These are phyloP conservation scores for Sarcophaga bullata DNA, from an alignment of 1,140 invertebrate genomes.

Conservation along the genomic window DNA sequence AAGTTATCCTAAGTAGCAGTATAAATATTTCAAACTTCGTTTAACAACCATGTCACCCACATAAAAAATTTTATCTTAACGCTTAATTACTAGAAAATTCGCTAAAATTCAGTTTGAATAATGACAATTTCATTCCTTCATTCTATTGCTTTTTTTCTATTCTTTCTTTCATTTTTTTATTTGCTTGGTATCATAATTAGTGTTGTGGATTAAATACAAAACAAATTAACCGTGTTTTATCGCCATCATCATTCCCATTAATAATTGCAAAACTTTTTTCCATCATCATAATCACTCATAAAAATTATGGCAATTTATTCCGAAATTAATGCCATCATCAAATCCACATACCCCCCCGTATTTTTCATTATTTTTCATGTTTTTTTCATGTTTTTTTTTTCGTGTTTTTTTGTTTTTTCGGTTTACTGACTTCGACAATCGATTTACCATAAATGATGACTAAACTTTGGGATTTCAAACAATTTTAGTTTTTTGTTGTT, in stretches of 20 bases:
- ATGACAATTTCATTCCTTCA: too few species aligned
- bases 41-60: too few species aligned
- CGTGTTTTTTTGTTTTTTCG: background rate
- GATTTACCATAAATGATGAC: background rate
- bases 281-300: background rate
- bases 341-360: background rate
- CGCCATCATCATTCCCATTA: background rate
- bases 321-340: background rate
- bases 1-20: too few species aligned
- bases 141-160: too few species aligned
- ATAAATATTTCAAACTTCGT: too few species aligned
- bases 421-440: slow-evolving; percentile 1
- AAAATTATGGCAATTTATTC: too few species aligned
- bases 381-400: too few species aligned
- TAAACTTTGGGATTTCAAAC: background rate
- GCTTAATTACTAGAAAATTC: too few species aligned
- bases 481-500: background rate
- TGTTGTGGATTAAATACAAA: background rate
- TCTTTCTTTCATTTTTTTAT: too few species aligned
- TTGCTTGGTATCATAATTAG: slow-evolving; percentile 5
- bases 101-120: too few species aligned
- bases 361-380: background rate
- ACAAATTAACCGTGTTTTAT: slow-evolving; percentile 18
- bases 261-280: background rate
- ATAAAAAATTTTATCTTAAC: too few species aligned